A percentile compares a stretch with the other conserved stretches of the same genome.
These are phyloP conservation scores for Drosophila tristis DNA, from an alignment of 1,140 invertebrate genomes.

Conservation along the genomic window DNA sequence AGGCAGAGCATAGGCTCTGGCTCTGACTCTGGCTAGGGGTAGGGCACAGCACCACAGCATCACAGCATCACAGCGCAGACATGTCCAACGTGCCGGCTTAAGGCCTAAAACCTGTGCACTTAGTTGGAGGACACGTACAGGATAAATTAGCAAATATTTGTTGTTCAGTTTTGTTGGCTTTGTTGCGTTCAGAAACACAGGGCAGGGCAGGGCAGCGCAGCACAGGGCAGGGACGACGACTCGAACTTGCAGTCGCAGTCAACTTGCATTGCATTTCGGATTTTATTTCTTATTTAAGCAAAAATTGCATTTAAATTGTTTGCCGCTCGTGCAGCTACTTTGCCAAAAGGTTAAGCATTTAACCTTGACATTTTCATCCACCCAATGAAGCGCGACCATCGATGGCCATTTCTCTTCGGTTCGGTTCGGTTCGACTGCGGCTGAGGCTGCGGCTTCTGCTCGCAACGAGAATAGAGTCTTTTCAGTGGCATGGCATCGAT, in stretches of 20 bases:
- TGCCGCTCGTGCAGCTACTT: conserved; percentile 44
- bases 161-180: conserved; percentile 47
- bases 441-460: neutral
- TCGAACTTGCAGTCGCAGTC: conserved; percentile 18
- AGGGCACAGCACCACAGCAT: conserved; percentile 15
- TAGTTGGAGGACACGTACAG: conserved; percentile 81
- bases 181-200: conserved; percentile 3
- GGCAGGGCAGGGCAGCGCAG: too few relatives aligned
- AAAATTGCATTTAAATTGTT: conserved; percentile 83
- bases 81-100: conserved; percentile 62
- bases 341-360: conserved; percentile 66
- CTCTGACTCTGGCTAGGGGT: conserved; percentile 4
- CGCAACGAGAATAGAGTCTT: conserved; percentile 48
- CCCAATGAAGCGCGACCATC: conserved; percentile 22
- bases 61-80: conserved; percentile 31
- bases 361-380: conserved; percentile 72
- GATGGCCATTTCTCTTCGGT: conserved; percentile 3
- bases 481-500: conserved; percentile 44
- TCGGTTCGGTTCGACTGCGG: neutral
- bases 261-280: conserved; percentile 35
- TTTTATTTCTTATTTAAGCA: conserved; percentile 83
- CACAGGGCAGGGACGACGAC: neutral
- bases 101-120: conserved; percentile 78
- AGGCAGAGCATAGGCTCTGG: conserved; percentile 17
- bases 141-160: conserved; percentile 83